Percentiles rank a stretch among this genome's conserved stretches.
phyloP scores from a whole-genome alignment of 2,797 vertebrate genomes.

The Sebastes hopkinsi region DNA sequence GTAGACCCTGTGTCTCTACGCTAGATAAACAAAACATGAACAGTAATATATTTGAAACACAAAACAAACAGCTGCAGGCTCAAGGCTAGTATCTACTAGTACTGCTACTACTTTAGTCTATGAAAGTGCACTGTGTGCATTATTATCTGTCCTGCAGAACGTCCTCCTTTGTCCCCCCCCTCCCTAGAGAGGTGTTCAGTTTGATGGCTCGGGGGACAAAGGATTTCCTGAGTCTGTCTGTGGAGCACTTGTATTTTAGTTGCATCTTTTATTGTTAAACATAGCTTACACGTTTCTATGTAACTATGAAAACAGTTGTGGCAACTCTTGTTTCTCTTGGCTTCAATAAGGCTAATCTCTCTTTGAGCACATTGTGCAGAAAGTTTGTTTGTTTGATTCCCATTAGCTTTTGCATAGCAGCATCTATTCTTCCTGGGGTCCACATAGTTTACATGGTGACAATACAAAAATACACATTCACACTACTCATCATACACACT shows the following conservation, averaged over 20 bases:
- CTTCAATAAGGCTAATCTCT: neutral
- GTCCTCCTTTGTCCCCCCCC: too few relatives aligned
- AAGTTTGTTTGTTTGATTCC: neutral
- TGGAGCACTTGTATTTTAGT: neutral
- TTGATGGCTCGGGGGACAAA: too few relatives aligned
- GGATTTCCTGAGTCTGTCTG: too few relatives aligned
- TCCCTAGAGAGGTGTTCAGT: too few relatives aligned
- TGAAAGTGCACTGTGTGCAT: too few relatives aligned
- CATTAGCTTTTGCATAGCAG: too few relatives aligned
- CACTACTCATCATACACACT: too few relatives aligned
- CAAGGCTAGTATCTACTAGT: constrained; percentile 74
- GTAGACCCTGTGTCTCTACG: constrained; percentile 78
- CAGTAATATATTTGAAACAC: constrained; percentile 79
- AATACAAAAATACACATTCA: too few relatives aligned
- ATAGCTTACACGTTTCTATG: neutral
- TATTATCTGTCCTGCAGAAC: too few relatives aligned
- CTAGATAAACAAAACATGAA: constrained; percentile 80
- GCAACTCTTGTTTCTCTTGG: neutral
- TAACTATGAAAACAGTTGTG: neutral
- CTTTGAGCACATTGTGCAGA: neutral
- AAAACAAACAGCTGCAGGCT: constrained; percentile 79
- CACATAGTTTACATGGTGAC: too few relatives aligned
- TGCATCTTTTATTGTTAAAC: neutral
- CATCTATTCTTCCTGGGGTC: too few relatives aligned
- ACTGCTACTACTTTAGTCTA: too few relatives aligned